Conservation (phyloP, 2,888 invertebrate genomes). For the Drosophila histrio region DNA sequence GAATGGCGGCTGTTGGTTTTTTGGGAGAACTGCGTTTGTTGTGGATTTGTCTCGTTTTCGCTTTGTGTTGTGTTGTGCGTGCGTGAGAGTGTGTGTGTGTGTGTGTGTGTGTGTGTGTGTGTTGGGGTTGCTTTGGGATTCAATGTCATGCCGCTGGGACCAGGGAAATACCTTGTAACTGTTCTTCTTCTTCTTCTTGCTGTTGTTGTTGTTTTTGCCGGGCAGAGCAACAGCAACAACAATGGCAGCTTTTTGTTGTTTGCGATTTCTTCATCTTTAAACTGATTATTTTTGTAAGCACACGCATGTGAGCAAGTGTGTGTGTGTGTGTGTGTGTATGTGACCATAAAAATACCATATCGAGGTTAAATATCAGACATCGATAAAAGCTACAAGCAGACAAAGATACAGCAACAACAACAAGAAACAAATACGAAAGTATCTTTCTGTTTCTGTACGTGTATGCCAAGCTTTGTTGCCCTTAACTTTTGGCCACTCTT, state of each 20-base stretch:
- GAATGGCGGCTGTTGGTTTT: conserved; percentile 20
- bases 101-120: conserved; percentile 28
- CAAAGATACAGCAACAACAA: conserved; percentile 45
- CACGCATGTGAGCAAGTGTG: conserved; percentile 7
- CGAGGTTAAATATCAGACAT: conserved; percentile 79
- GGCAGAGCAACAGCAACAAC: conserved; percentile 20
- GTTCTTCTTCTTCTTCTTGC: conserved; percentile 51
- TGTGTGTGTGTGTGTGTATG: conserved; percentile 12
- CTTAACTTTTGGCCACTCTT: conserved; percentile 46
- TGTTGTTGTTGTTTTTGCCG: conserved; percentile 37
- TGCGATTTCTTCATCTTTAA: conserved; percentile 76
- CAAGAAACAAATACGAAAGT: conserved; percentile 50
- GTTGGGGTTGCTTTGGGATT: conserved; percentile 84
- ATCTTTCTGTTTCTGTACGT: conserved; percentile 27
- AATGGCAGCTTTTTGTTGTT: conserved; percentile 46
- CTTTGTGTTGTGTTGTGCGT: conserved; percentile 23
- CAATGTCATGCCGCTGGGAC: conserved; percentile 84
- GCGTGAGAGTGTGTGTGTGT: conserved; percentile 2
- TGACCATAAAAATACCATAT: conserved; percentile 52
- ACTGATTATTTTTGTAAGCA: conserved; percentile 75
- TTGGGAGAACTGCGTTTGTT: conserved; percentile 39
- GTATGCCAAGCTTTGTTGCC: conserved; percentile 14
- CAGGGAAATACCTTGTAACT: conserved; percentile 81
- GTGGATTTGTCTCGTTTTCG: conserved; percentile 23
- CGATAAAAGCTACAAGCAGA: conserved; percentile 73